Conservation (phyloP, 2,888 invertebrate genomes). For the Pemphredon lugubris region DNA sequence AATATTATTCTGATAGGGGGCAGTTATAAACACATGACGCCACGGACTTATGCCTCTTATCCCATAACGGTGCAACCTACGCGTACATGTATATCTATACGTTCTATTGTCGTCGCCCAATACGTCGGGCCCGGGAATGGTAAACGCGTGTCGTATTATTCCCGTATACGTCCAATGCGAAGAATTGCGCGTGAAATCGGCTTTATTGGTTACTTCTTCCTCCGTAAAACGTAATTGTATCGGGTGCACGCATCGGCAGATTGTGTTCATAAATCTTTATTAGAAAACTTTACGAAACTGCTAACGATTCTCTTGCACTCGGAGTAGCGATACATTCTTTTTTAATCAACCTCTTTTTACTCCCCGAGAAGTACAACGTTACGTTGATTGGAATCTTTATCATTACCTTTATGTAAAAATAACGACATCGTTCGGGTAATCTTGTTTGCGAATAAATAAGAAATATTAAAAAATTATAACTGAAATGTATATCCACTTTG, state of each 20-base stretch:
- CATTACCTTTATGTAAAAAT: no score
- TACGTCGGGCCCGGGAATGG: slow-evolving; percentile 17
- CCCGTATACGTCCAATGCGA: slow-evolving; percentile 65
- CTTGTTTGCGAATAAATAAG: no score
- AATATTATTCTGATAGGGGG: slow-evolving; percentile 77
- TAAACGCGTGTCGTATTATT: slow-evolving; percentile 62
- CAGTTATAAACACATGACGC: slow-evolving; percentile 80
- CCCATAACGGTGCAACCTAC: slow-evolving; percentile 66
- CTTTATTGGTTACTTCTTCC: slow-evolving; percentile 74
- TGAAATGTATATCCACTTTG: no score
- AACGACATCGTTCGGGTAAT: no score
- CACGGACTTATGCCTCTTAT: slow-evolving; percentile 74
- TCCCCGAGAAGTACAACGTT: no score
- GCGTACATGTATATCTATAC: slow-evolving; percentile 49
- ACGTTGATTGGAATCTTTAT: no score
- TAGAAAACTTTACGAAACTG: background rate
- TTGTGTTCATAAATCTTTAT: background rate
- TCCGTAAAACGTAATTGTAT: slow-evolving; percentile 59
- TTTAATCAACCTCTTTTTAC: no score
- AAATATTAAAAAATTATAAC: no score
- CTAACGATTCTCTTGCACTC: no score
- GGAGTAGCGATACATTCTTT: no score
- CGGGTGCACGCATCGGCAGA: slow-evolving; percentile 58
- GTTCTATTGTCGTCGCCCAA: slow-evolving; percentile 53
- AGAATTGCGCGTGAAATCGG: slow-evolving; percentile 78